Evolutionary conservation across 2,113 vertebrate species (phyloP).

Genomic region (Tinamus guttatus): DNA sequence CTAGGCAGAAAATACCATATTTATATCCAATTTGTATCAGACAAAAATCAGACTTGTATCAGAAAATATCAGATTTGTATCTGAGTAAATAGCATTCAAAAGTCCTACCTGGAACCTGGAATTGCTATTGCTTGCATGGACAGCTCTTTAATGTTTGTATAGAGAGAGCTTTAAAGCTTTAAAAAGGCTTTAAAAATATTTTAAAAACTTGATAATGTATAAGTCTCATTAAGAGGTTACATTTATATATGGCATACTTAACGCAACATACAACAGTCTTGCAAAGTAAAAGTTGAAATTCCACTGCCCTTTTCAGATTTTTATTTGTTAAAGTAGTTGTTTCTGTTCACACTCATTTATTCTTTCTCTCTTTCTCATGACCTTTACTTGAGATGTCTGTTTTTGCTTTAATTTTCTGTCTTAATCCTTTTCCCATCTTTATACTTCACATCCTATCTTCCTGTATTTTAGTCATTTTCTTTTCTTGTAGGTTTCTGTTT

Average conservation of each 20-base stretch:
- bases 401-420: not conserved
- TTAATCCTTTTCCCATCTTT: not conserved
- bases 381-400: not conserved
- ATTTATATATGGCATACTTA: not conserved
- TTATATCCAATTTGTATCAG: not conserved
- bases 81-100: not conserved
- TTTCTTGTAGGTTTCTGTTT: not conserved
- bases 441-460: not conserved
- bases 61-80: not conserved
- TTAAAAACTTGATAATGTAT: not conserved
- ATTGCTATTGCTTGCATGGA: not conserved
- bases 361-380: not conserved
- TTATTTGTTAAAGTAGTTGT: not conserved
- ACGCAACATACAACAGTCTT: not conserved
- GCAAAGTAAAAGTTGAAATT: not conserved
- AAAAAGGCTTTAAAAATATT: not conserved
- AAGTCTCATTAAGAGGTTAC: not conserved
- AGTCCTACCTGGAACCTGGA: not conserved
- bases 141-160: not conserved
- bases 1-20: not conserved
- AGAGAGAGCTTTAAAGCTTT: not conserved
- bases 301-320: not conserved
- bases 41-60: not conserved
- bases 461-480: not conserved
- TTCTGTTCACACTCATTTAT: not conserved